A percentile compares a stretch with the other conserved stretches of the same genome.
Conservation (phyloP, 2,113 vertebrate genomes). For the Alouatta palliata region DNA sequence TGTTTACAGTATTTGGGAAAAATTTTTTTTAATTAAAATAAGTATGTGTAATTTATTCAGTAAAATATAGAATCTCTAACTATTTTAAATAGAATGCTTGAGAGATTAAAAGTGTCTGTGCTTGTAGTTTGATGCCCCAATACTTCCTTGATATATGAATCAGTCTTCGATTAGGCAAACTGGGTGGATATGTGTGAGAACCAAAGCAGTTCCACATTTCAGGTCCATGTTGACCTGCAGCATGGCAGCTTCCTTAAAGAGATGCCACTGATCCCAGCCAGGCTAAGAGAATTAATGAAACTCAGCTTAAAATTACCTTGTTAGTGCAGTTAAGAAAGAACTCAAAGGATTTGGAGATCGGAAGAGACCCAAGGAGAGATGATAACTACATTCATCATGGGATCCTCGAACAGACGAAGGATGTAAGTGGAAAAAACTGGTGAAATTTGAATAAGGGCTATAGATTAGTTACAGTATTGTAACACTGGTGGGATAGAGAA, state of each 20-base stretch:
- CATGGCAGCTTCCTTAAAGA: not conserved
- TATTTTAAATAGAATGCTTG: not conserved
- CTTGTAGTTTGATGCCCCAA: not conserved
- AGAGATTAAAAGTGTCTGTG: not conserved
- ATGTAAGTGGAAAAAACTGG: not conserved
- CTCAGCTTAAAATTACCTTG: not conserved
- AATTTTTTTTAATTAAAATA: not conserved
- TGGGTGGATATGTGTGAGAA: not conserved
- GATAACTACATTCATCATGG: not conserved
- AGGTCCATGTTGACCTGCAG: not conserved
- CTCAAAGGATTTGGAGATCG: not conserved
- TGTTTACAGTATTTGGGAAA: not conserved
- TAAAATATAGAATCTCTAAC: not conserved
- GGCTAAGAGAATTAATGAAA: not conserved
- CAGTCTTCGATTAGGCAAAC: not conserved
- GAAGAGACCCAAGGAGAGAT: not conserved
- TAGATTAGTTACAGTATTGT: not conserved
- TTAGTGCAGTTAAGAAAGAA: not conserved
- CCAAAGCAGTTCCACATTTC: not conserved
- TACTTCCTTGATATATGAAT: not conserved
- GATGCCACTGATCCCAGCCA: not conserved
- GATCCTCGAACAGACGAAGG: not conserved
- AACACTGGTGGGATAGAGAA: not conserved
- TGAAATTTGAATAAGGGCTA: not conserved
- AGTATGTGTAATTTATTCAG: not conserved